A percentile compares a stretch with the other conserved stretches of the same genome.
Evolutionary conservation across 2,113 vertebrate genomes (phyloP).

Genomic region (Piliocolobus tephrosceles): DNA sequence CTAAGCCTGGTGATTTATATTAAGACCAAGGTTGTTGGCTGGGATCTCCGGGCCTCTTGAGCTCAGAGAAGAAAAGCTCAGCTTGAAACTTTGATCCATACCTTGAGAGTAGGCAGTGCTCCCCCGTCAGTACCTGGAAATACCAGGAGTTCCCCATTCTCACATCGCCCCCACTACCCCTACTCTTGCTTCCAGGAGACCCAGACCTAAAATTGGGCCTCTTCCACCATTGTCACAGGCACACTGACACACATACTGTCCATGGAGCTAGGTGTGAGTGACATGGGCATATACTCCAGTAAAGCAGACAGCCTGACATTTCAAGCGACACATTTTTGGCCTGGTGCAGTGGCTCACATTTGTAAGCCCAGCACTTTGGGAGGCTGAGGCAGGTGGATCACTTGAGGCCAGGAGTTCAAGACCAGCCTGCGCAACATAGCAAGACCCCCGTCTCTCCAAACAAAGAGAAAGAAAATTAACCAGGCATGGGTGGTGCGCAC

Average conservation of each 20-base stretch:
- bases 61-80: neutral
- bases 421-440: neutral
- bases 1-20: neutral
- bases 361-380: neutral
- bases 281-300: rapidly evolving
- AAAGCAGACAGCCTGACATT: neutral
- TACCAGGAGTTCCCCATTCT: too few relatives aligned
- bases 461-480: neutral
- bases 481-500: neutral
- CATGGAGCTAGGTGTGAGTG: neutral
- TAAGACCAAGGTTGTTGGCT: neutral
- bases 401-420: neutral
- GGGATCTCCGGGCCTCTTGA: neutral
- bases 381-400: neutral
- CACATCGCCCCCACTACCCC: neutral
- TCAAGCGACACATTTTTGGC: neutral
- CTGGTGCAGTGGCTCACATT: neutral
- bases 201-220: neutral
- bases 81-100: neutral
- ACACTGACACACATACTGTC: rapidly evolving
- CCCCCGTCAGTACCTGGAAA: neutral
- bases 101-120: neutral
- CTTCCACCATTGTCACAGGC: neutral
- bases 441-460: neutral
- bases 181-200: neutral